These are phyloP conservation scores for Triops longicaudatus DNA, from an alignment of 1,140 invertebrate species.

Conservation along the genomic window DNA sequence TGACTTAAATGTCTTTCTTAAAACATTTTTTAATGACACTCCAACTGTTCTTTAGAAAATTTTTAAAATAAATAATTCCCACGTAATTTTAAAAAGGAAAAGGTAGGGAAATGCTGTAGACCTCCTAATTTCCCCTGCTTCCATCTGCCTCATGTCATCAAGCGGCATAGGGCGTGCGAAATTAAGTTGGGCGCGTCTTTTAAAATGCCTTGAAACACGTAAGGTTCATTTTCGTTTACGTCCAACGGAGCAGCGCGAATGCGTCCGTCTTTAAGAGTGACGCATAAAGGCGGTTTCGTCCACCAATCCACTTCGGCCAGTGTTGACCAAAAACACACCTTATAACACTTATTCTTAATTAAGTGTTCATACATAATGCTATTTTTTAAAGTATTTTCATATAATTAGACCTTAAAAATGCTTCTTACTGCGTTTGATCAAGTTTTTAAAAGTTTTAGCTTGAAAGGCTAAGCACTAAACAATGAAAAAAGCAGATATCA, in stretches of 20 bases:
- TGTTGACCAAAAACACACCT: constrained; percentile 98
- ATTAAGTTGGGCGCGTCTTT: constrained; percentile 97
- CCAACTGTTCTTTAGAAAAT: too few relatives aligned
- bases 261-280: constrained; percentile 91
- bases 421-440: too few relatives aligned
- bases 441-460: too few relatives aligned
- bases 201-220: constrained; percentile 85
- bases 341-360: not conserved
- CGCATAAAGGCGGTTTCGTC: constrained; percentile 92
- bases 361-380: not conserved
- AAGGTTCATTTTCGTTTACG: constrained; percentile 97
- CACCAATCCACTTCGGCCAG: constrained; percentile 91
- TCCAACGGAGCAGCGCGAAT: constrained; percentile 96
- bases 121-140: constrained; percentile 91
- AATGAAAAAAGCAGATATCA: too few relatives aligned
- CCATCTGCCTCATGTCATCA: constrained; percentile 99
- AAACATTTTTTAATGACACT: too few relatives aligned
- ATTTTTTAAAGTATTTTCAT: too few relatives aligned
- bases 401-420: too few relatives aligned
- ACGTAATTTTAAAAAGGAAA: not conserved
- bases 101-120: accelerated
- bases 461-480: too few relatives aligned
- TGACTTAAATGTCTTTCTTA: too few relatives aligned
- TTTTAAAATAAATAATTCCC: not conserved
- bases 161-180: constrained; percentile 95